Percentiles rank a stretch among this genome's conserved stretches.
Conservation (phyloP, 2,113 vertebrate genomes). For the Carassius gibelio region DNA sequence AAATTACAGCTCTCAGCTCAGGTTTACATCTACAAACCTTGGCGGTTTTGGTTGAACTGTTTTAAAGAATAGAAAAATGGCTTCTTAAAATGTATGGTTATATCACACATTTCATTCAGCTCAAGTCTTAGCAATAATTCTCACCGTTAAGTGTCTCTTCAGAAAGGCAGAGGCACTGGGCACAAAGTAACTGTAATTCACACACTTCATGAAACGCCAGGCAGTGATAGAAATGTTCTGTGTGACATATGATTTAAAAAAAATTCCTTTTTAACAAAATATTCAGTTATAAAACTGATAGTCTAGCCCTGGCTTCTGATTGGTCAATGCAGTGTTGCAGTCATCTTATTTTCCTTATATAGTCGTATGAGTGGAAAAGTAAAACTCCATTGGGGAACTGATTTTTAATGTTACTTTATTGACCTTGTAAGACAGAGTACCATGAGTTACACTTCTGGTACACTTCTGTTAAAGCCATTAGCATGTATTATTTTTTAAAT, state of each 20-base stretch:
- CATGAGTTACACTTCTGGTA: background rate
- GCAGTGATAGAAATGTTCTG: background rate
- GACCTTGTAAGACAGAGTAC: background rate
- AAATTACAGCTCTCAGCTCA: background rate
- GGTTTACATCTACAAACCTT: background rate
- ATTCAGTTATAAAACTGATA: background rate
- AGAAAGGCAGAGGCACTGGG: background rate
- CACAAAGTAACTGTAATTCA: background rate
- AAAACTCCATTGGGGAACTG: background rate
- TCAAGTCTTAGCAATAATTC: background rate
- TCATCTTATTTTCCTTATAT: background rate
- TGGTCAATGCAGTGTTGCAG: background rate
- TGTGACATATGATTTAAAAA: background rate
- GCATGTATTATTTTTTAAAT: background rate
- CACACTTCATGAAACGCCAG: background rate
- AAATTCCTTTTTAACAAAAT: background rate
- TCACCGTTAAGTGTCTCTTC: background rate
- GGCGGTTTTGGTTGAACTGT: background rate
- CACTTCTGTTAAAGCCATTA: background rate
- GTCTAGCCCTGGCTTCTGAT: background rate
- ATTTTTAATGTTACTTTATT: background rate
- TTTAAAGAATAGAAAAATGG: background rate
- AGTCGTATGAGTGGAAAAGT: background rate
- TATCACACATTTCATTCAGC: background rate
- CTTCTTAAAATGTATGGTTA: background rate